Base-by-base conservation (phyloP, 2,888 invertebrate species). In the Syrista parreyssii region DNA sequence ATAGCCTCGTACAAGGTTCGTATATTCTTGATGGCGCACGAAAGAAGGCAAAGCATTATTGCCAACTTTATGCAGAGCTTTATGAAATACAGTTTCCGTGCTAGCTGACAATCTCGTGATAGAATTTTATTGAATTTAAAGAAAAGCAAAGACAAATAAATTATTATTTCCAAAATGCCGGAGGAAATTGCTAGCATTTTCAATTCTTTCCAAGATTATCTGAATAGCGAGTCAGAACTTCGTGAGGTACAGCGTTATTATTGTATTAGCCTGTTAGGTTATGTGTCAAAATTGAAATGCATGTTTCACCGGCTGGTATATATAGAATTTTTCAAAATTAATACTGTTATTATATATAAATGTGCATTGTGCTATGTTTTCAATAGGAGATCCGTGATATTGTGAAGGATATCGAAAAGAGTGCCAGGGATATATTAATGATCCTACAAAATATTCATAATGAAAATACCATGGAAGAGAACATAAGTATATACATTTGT, bases 401-500 rank as follows among this genome's bases (percentile, higher is more conserved):
- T 77, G 95, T 96, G 75, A 94, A 94, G 87, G 96, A 96, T 86
- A 93, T 97, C 73, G 97, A 98, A 85, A 96, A 96, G 86, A 92
- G 94, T 80, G 94, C 95, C 0, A 93, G 97, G 77, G 96, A 97
- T 91, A 95, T 96, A 36, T 93, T 95, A n/a, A 96, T 96, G 34
- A 92, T 94, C 32, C 92, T 98, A 40, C 97, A 98, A 92, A 93
- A 95, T 33, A 97, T 98, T 82, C 98, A 98, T 87, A 95, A 96
- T 84, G 92, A 93, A 76, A 92, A 92, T 83, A 94, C 94, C 82
- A 93, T 94, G 78, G 93, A 94, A 83, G 94, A 95, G 88, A 94
- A 97, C 95, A 86, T 86, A 92, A 93, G 93, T 92, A 89, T 81
- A 83, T 82, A 36, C 74, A 77, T 23, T 23, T 23, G 1, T 55